These are phyloP conservation scores for Cygnus atratus DNA, from an alignment of 2,113 vertebrate species.

Conservation along the genomic window DNA sequence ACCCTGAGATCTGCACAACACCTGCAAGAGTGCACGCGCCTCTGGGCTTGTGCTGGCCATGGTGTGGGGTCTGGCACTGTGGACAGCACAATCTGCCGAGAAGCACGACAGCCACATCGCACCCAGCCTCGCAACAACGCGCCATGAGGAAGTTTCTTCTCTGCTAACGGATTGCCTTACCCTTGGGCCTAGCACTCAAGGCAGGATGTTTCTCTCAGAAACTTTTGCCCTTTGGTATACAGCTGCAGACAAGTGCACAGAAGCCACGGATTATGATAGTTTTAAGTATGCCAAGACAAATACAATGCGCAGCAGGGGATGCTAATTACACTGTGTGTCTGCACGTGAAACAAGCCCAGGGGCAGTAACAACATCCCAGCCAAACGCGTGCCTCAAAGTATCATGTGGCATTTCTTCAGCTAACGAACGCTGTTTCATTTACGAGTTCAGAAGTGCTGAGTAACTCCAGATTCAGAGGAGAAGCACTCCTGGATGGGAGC, in stretches of 20 bases:
- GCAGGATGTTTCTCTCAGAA: background rate
- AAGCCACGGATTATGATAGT: fast-evolving
- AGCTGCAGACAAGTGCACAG: background rate
- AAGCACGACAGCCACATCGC: fast-evolving
- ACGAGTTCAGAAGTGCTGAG: constrained; percentile 11
- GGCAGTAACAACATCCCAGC: background rate
- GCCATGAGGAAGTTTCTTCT: fast-evolving
- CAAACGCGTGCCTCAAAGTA: fast-evolving
- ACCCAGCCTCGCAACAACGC: fast-evolving
- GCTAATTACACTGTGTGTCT: background rate
- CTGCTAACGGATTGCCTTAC: fast-evolving
- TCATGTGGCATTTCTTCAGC: background rate
- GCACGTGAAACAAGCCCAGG: background rate
- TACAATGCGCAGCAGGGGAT: background rate
- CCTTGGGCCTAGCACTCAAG: background rate
- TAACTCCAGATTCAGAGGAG: background rate
- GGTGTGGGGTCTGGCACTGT: fast-evolving
- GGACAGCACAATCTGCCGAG: background rate
- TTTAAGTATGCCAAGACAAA: background rate
- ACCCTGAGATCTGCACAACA: background rate
- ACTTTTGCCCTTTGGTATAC: background rate
- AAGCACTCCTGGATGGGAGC: background rate
- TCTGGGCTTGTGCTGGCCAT: background rate
- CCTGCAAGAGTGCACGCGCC: fast-evolving
- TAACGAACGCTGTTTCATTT: background rate